A percentile compares a stretch with the other conserved stretches of the same genome.
These are phyloP conservation scores for Neogale vison DNA, from an alignment of 2,113 vertebrate genomes.

Conservation along the genomic window DNA sequence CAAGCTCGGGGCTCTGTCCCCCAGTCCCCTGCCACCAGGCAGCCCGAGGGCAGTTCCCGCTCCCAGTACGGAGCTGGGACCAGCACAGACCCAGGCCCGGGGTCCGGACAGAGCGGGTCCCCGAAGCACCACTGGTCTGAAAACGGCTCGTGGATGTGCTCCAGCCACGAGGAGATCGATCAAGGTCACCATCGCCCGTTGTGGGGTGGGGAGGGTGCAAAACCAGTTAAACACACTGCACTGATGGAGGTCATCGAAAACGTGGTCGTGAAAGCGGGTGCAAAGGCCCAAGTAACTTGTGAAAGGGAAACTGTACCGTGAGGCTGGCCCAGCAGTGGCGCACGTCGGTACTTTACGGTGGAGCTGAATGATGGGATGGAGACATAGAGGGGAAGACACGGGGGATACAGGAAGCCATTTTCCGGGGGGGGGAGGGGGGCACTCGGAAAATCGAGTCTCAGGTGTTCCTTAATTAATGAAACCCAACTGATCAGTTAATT, in stretches of 20 bases:
- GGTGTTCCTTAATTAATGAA: neutral
- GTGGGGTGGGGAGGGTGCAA: neutral
- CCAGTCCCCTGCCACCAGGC: too few relatives aligned
- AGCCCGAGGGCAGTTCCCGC: neutral
- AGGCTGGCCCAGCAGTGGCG: neutral
- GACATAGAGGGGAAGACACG: neutral
- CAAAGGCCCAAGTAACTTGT: neutral
- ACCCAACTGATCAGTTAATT: neutral
- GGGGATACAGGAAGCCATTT: neutral
- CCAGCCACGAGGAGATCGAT: neutral
- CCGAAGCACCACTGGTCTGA: neutral
- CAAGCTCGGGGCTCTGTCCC: too few relatives aligned
- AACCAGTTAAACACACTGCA: neutral
- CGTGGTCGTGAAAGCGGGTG: neutral
- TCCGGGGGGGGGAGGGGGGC: neutral
- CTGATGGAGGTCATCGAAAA: neutral
- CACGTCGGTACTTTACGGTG: neutral
- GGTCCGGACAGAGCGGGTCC: neutral
- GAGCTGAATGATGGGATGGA: neutral
- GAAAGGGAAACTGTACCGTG: neutral
- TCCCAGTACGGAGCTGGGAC: neutral
- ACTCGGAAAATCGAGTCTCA: neutral
- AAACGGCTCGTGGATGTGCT: neutral
- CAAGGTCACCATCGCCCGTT: neutral
- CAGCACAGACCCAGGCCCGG: rapidly evolving